phyloP scores from a whole-genome alignment of 2,113 vertebrate species.

The Pollachius pollachius region DNA sequence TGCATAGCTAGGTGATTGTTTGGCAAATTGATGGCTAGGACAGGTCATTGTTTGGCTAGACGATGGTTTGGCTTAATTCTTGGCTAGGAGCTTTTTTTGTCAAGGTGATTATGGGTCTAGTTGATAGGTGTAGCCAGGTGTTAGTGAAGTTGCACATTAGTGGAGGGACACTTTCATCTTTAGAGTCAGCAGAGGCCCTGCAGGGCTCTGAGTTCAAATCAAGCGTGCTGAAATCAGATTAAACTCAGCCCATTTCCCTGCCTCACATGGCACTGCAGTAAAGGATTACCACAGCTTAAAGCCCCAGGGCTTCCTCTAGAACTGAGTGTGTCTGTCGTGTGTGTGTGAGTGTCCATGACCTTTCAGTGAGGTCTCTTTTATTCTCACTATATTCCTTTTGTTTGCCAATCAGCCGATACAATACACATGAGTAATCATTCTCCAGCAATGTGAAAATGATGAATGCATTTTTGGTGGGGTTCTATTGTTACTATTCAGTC shows the following conservation, averaged over 20 bases:
- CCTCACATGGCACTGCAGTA: slow-evolving; percentile 44
- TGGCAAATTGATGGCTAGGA: no score
- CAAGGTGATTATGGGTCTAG: background rate
- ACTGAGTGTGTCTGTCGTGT: slow-evolving; percentile 17
- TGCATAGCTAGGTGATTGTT: no score
- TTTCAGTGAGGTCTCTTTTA: background rate
- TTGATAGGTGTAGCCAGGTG: background rate
- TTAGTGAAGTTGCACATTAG: background rate
- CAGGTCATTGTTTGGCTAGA: no score
- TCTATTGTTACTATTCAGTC: slow-evolving; percentile 1
- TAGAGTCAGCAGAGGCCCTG: slow-evolving; percentile 29
- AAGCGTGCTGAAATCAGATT: slow-evolving; percentile 58
- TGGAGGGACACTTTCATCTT: slow-evolving; percentile 4
- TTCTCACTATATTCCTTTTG: background rate
- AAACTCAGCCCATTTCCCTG: slow-evolving; percentile 62
- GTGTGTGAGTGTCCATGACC: slow-evolving; percentile 1
- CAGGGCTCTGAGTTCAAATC: slow-evolving; percentile 55
- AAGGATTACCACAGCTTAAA: slow-evolving; percentile 29
- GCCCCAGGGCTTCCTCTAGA: slow-evolving; percentile 23
- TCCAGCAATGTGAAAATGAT: background rate
- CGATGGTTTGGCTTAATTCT: no score
- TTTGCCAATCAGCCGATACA: no score
- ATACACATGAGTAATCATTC: no score
- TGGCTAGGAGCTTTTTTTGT: no score
- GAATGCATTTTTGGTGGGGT: background rate